Evolutionary conservation across 2,113 vertebrate species (phyloP).

Genomic region (Seriola quinqueradiata): DNA sequence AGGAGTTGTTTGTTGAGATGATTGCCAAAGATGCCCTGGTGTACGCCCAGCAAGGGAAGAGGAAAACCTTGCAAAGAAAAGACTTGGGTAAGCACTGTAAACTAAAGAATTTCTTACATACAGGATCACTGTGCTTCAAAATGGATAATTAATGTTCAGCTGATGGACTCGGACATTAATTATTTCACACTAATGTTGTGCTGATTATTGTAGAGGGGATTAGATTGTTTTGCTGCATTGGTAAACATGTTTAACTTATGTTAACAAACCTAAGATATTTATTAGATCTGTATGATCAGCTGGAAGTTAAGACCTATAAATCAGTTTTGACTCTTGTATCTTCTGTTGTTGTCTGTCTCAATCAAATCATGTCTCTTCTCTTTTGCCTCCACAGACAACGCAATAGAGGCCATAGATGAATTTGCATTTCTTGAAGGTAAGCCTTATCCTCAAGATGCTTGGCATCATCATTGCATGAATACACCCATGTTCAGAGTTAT

Average conservation of each 20-base stretch:
- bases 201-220: background rate
- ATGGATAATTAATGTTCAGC: background rate
- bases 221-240: background rate
- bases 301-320: background rate
- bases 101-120: background rate
- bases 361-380: background rate
- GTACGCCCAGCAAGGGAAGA: constrained; percentile 94
- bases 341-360: background rate
- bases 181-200: background rate
- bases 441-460: background rate
- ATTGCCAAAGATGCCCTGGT: constrained; percentile 95
- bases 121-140: background rate
- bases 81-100: constrained; percentile 88
- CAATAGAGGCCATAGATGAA: constrained; percentile 95
- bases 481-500: background rate
- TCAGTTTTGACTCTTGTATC: background rate
- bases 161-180: background rate
- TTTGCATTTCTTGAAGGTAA: constrained; percentile 98
- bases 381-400: constrained; percentile 87
- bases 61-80: constrained; percentile 97
- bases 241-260: background rate
- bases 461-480: background rate
- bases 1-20: constrained; percentile 98
- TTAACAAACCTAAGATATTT: background rate
- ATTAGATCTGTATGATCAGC: background rate